These are phyloP conservation scores for Salvelinus fontinalis DNA, from an alignment of 2,113 vertebrate species.

Conservation along the genomic window DNA sequence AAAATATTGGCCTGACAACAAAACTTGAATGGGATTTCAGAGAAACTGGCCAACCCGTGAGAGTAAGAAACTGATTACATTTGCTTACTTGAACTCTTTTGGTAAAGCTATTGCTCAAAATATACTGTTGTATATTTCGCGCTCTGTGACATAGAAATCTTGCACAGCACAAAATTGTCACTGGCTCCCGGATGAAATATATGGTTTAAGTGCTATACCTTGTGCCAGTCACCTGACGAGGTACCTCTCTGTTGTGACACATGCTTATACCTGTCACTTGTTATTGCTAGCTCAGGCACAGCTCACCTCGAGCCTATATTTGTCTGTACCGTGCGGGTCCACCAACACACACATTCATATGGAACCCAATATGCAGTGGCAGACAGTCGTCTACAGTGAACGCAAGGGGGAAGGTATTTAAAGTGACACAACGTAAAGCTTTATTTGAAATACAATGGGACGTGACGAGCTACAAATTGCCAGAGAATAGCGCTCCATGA, in stretches of 20 bases:
- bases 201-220: too few relatives aligned
- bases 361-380: slow-evolving; percentile 37
- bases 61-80: too few relatives aligned
- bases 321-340: not conserved
- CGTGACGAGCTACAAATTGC: slow-evolving; percentile 23
- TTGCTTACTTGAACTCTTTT: too few relatives aligned
- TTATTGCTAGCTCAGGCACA: slow-evolving; percentile 25
- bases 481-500: slow-evolving; percentile 16
- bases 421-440: slow-evolving; percentile 23
- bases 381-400: slow-evolving; percentile 37
- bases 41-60: too few relatives aligned
- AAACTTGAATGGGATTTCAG: too few relatives aligned
- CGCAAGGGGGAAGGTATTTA: slow-evolving; percentile 36
- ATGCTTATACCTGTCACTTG: slow-evolving; percentile 41
- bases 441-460: slow-evolving; percentile 24
- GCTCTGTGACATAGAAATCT: too few relatives aligned
- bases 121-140: too few relatives aligned
- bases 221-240: not conserved
- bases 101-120: too few relatives aligned
- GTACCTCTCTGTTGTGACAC: slow-evolving; percentile 7
- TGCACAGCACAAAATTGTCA: too few relatives aligned
- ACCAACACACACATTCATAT: slow-evolving; percentile 34
- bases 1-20: too few relatives aligned
- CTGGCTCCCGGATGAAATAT: too few relatives aligned
- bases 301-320: slow-evolving; percentile 39